Evolutionary conservation across 2,888 invertebrate genomes (phyloP), one percentile per base, ranked within the genome.

Genomic region (Ophioninae sp.): DNA sequence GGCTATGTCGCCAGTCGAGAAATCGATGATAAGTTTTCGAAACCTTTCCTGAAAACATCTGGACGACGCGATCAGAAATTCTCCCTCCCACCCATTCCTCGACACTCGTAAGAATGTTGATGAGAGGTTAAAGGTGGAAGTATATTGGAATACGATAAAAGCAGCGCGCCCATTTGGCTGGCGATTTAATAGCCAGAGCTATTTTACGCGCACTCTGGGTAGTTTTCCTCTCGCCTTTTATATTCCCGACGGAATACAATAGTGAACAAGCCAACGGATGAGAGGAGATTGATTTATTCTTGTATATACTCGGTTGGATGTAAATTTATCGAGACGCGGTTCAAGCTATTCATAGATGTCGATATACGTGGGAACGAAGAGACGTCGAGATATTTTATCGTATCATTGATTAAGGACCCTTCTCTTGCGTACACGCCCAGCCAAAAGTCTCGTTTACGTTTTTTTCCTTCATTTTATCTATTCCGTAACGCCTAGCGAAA

Each of bases 221-320:
- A 51, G 13, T 13, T 9, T 17, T 51, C 51, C 10, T 13, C 10
- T 51, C 10, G 10, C 51, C 10, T 13, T 51, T 37, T 22, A 9
- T 6, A 51, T 51, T 68, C 9, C 23, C 9, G 30, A n/a, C 20
- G 37, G 20, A 13, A 61, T 39, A 39, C 7, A 22, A 37, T 37
- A 37, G 17, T 9, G 10, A 7, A 7, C n/a, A 64, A 22, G 23
- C 37, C 65, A n/a, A 23, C 56, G 39, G 69, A 76, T 71, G 65
- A 76, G 59, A 44, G 75, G 58, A 65, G 37, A 76, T 76, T 77
- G 23, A 58, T 83, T 61, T 67, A 79, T 80, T 64, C 59, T 68
- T 41, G 77, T 68, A 63, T 22, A 58, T 51, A 44, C 22, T 5
- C n/a, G n/a, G 72, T 61, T 67, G 9, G 39, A 83, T 68, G 44